A percentile compares a stretch with the other conserved stretches of the same genome.
phyloP scores from a whole-genome alignment of 2,113 vertebrate species.

The Penelope pileata region DNA sequence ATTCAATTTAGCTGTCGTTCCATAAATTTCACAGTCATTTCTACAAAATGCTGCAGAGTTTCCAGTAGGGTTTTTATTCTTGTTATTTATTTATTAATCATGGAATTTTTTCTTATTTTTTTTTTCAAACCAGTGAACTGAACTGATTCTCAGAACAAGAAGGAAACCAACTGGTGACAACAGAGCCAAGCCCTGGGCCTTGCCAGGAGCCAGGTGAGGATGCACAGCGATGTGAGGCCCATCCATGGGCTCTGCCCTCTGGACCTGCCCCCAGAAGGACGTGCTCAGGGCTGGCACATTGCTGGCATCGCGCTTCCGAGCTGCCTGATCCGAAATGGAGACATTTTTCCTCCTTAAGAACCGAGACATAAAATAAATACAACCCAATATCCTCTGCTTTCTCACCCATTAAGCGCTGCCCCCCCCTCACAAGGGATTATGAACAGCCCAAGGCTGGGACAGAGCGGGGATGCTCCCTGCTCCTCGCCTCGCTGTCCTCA shows the following conservation, averaged over 20 bases:
- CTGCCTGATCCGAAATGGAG: background rate
- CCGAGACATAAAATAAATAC: background rate
- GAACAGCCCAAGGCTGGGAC: background rate
- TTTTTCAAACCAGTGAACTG: background rate
- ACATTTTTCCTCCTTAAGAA: background rate
- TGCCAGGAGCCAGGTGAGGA: background rate
- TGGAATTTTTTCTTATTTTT: background rate
- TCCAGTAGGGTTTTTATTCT: background rate
- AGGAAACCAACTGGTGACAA: background rate
- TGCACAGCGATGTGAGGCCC: rapidly evolving
- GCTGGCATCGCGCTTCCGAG: rapidly evolving
- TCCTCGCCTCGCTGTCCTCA: background rate
- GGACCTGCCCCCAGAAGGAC: rapidly evolving
- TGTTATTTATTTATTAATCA: constrained; percentile 17
- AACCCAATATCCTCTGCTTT: background rate
- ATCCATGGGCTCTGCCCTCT: rapidly evolving
- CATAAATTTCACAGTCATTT: constrained; percentile 27
- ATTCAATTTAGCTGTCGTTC: constrained; percentile 39
- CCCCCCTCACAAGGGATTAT: background rate
- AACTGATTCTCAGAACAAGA: background rate
- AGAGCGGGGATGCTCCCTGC: background rate
- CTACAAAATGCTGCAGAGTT: constrained; percentile 14
- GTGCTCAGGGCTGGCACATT: rapidly evolving
- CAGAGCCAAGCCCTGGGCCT: background rate
- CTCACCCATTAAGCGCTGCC: background rate